These are phyloP conservation scores for Ypsolopha sequella DNA, from an alignment of 2,888 invertebrate genomes.

Conservation along the genomic window DNA sequence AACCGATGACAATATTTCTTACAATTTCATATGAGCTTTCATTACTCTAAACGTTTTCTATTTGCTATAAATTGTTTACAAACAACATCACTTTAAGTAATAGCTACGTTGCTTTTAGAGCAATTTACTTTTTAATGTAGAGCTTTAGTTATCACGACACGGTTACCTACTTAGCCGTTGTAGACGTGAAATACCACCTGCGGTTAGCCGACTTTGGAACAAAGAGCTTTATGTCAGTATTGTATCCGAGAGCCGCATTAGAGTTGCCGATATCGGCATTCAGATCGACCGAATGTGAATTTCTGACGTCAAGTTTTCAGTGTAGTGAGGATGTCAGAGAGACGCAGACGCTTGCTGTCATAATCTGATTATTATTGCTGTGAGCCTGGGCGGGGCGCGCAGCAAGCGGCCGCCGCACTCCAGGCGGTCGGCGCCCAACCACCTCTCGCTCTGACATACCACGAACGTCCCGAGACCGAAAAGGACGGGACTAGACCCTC, in stretches of 20 bases:
- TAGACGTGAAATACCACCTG: slow-evolving; percentile 20
- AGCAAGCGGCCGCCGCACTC: slow-evolving; percentile 55
- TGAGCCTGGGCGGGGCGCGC: slow-evolving; percentile 54
- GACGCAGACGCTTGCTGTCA: slow-evolving; percentile 50
- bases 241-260: slow-evolving; percentile 5
- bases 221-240: slow-evolving; percentile 30
- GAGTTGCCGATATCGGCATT: not conserved
- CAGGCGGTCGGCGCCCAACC: slow-evolving; percentile 67
- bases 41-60: slow-evolving; percentile 59
- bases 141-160: not conserved
- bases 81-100: slow-evolving; percentile 36
- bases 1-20: slow-evolving; percentile 35
- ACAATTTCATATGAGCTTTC: slow-evolving; percentile 45
- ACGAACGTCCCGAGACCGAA: slow-evolving; percentile 16
- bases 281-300: slow-evolving; percentile 15
- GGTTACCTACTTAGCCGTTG: slow-evolving; percentile 5
- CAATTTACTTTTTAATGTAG: slow-evolving; percentile 18
- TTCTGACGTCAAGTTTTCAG: slow-evolving; percentile 28
- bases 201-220: slow-evolving; percentile 21
- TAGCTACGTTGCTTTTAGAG: slow-evolving; percentile 30
- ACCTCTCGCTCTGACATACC: slow-evolving; percentile 36
- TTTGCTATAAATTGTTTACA: slow-evolving; percentile 42
- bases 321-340: slow-evolving; percentile 33
- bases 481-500: slow-evolving; percentile 28
- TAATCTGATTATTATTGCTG: slow-evolving; percentile 67